These are phyloP conservation scores for Chlorocebus sabaeus DNA, from an alignment of 2,113 vertebrate genomes.

Conservation along the genomic window DNA sequence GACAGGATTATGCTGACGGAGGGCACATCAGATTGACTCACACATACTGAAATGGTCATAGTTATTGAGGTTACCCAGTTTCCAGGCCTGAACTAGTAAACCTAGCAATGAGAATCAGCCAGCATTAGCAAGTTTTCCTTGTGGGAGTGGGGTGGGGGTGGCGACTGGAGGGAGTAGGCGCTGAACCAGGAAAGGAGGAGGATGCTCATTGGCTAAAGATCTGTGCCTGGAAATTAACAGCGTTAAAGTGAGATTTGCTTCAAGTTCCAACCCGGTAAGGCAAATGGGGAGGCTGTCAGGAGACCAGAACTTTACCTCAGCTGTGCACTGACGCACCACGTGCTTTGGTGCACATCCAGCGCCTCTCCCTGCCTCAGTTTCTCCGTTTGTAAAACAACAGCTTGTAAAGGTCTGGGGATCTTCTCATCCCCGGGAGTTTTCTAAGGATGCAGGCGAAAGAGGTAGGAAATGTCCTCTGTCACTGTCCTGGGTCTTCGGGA, in stretches of 20 bases:
- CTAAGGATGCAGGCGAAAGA: not conserved
- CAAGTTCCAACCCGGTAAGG: not conserved
- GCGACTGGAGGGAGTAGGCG: not conserved
- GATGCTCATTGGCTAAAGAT: not conserved
- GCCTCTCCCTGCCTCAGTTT: conserved; percentile 20
- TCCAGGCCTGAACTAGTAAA: not conserved
- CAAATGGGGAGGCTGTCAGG: not conserved
- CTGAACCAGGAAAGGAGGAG: not conserved
- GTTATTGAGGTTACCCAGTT: not conserved
- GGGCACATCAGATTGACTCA: not conserved
- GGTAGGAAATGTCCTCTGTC: not conserved
- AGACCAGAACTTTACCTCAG: not conserved
- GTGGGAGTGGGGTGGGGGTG: not conserved
- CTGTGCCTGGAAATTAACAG: not conserved
- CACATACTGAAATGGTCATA: not conserved
- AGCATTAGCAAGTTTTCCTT: not conserved
- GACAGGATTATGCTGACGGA: not conserved
- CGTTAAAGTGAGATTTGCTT: not conserved
- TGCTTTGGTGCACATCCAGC: not conserved
- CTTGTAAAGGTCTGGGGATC: not conserved
- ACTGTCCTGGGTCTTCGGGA: not conserved
- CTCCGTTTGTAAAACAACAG: not conserved
- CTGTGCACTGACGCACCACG: not conserved
- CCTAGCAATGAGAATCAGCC: not conserved
- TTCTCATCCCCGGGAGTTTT: not conserved